Base-by-base conservation (phyloP, 2,797 vertebrate genomes). In the Nasua narica region DNA sequence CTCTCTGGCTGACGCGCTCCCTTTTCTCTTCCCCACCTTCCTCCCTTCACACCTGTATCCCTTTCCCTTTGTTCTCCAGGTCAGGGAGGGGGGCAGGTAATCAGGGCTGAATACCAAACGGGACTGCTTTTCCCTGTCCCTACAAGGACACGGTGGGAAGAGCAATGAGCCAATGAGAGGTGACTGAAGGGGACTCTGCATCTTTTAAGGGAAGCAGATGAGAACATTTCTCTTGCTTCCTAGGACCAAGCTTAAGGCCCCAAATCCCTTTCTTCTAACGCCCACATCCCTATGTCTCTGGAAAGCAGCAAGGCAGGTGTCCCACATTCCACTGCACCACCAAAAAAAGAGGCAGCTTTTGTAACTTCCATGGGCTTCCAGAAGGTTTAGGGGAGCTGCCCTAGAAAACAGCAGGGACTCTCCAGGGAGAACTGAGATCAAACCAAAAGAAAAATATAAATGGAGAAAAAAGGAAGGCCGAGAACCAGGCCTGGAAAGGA, bases 401-500 rank as follows among this genome's bases (percentile, higher is more conserved):
- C 98, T 97, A 98, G 96, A 98, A 98, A 98, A 96, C 94, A 84
- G 96, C 93, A 93, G 97, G 96, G 54, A 78, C 77, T 92, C 91
- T 95, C 52, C 84, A 69, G 84, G 82, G 93, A 95, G 72, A 96
- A 92, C n/a, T 81, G 92, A 97, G 95, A 96, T 97, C 96, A 97
- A 97, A 92, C 96, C 97, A 96, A 90, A 97, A 87, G 69, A 48
- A 77, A 94, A 92, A 54, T 91, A 72, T 96, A 97, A 89, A 95
- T 94, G 93, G 90, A 79, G 86, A 91, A 87, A 67, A 89, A 88
- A 97, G 58, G 78, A 82, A 87, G 87, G 27, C 43, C 2, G 9
- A 72, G 79, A 83, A 92, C 62, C 79, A 74, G 87, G 40, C 85
- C 88, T 77, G n/a, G 87, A 90, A 83, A 95, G 62, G 50, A 93